Percentiles rank a stretch among this genome's conserved stretches.
These are phyloP conservation scores for Drosophila ananassae DNA, from an alignment of 1,140 invertebrate genomes.

Conservation along the genomic window DNA sequence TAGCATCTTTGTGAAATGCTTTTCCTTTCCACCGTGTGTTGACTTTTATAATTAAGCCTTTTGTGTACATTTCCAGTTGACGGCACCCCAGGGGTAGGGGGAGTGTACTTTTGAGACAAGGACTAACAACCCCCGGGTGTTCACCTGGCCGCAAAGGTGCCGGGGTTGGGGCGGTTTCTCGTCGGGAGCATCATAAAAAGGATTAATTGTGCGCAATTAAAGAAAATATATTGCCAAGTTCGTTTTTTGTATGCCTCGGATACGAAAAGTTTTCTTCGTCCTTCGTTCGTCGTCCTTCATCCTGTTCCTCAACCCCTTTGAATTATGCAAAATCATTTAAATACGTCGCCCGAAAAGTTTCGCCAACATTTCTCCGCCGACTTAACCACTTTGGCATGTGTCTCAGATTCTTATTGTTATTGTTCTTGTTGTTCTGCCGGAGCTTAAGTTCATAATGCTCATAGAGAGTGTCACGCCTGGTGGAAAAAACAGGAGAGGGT, in stretches of 20 bases:
- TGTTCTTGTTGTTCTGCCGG: constrained; percentile 48
- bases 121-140: constrained; percentile 17
- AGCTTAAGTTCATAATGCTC: constrained; percentile 79
- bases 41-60: constrained; percentile 81
- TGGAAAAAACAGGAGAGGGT: not conserved
- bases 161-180: not conserved
- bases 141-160: constrained; percentile 35
- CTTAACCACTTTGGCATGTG: constrained; percentile 76
- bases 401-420: constrained; percentile 71
- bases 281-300: no score
- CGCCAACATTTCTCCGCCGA: constrained; percentile 52
- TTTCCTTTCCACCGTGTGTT: constrained; percentile 44
- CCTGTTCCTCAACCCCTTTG: constrained; percentile 31
- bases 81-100: constrained; percentile 22
- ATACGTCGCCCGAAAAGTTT: constrained; percentile 71
- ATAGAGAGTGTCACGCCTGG: constrained; percentile 12
- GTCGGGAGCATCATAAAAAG: constrained; percentile 63
- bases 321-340: constrained; percentile 82
- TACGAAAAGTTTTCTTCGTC: constrained; percentile 47
- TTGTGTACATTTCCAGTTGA: constrained; percentile 80
- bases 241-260: constrained; percentile 14
- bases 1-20: constrained; percentile 23
- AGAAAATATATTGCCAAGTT: constrained; percentile 71
- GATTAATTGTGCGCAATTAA: constrained; percentile 80
- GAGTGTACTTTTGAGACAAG: not conserved